Conservation (phyloP, 2,797 vertebrate genomes). For the Betta splendens region DNA sequence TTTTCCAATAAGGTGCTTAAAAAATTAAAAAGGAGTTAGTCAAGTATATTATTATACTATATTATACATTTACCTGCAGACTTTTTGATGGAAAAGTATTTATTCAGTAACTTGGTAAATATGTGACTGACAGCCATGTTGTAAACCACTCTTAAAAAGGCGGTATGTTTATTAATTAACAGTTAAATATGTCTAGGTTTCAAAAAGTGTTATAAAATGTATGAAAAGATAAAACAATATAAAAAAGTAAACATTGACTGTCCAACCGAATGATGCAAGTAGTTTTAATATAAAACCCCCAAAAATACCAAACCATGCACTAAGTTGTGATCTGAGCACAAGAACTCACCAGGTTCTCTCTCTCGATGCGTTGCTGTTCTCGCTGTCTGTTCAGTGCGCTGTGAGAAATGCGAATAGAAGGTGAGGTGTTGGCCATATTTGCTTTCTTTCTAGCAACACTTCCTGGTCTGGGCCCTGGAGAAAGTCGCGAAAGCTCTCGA, state of each 20-base stretch:
- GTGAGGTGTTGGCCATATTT: slow-evolving; percentile 30
- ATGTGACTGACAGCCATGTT: no score
- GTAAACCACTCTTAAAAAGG: no score
- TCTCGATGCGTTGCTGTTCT: slow-evolving; percentile 91
- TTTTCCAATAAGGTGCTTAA: not conserved
- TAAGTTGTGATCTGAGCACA: not conserved
- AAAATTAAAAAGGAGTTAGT: not conserved
- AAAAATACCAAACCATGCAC: not conserved
- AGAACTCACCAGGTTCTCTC: slow-evolving; percentile 91
- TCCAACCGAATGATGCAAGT: not conserved
- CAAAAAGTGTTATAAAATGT: not conserved
- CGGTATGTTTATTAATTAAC: not conserved
- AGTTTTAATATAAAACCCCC: not conserved
- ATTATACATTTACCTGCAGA: not conserved
- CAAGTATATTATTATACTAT: no score
- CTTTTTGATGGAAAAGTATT: not conserved
- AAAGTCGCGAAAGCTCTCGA: slow-evolving; percentile 83
- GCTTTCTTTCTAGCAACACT: slow-evolving; percentile 48
- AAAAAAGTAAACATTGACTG: not conserved
- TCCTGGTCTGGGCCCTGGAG: slow-evolving; percentile 73
- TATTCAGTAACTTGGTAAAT: not conserved
- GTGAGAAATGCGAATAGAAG: slow-evolving; percentile 77
- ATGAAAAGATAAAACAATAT: not conserved
- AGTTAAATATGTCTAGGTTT: not conserved
- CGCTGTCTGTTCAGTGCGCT: slow-evolving; percentile 90